Conservation (phyloP, 2,113 vertebrate genomes). For the Bostrychus sinensis region DNA sequence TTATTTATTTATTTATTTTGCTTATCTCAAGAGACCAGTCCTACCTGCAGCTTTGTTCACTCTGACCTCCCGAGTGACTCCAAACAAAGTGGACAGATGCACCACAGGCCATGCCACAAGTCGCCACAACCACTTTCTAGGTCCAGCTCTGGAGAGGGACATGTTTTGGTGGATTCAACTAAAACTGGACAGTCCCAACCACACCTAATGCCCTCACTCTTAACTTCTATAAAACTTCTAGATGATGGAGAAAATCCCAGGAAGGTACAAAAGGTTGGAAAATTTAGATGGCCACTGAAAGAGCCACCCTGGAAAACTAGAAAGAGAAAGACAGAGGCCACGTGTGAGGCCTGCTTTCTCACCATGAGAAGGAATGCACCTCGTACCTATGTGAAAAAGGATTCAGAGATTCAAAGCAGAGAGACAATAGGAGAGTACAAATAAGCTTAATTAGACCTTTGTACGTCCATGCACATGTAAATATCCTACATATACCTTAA, state of each 20-base stretch:
- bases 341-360: constrained; percentile 35
- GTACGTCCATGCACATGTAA: too few relatives aligned
- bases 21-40: constrained; percentile 2
- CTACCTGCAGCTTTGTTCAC: constrained; percentile 46
- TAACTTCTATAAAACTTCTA: constrained; percentile 10
- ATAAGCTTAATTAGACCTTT: constrained; percentile 4
- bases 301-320: constrained; percentile 19
- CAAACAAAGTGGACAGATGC: constrained; percentile 39
- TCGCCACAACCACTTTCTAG: constrained; percentile 40
- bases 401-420: constrained; percentile 23
- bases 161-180: constrained; percentile 24
- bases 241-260: constrained; percentile 10
- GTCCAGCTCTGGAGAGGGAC: constrained; percentile 30
- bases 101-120: constrained; percentile 25
- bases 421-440: constrained; percentile 15
- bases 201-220: not conserved
- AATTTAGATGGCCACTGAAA: not conserved
- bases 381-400: constrained; percentile 69
- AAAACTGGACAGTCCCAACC: constrained; percentile 2
- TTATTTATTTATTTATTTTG: not conserved
- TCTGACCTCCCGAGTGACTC: constrained; percentile 8
- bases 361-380: constrained; percentile 58
- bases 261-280: constrained; percentile 3
- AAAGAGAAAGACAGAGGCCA: constrained; percentile 30
- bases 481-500: too few relatives aligned